Conservation (phyloP, 2,797 vertebrate species). For the Spinibarbus caldwelli region DNA sequence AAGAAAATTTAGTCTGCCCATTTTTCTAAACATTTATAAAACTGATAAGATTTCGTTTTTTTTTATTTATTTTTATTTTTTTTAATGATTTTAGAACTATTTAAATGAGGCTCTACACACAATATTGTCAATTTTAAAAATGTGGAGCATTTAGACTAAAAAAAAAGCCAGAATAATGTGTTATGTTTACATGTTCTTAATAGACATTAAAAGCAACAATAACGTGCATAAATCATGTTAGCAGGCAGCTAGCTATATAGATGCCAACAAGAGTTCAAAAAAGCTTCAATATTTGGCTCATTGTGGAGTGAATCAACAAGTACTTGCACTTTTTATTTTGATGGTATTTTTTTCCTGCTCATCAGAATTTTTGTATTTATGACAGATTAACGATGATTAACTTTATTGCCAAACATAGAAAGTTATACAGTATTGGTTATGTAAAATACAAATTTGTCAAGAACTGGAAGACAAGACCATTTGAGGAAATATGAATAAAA, state of each 20-base stretch:
- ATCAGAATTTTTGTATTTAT: constrained; percentile 22
- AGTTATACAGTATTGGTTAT: constrained; percentile 23
- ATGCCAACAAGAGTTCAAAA: background rate
- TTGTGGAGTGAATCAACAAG: background rate
- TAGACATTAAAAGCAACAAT: constrained; percentile 2
- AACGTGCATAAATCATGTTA: background rate
- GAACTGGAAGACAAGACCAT: constrained; percentile 5
- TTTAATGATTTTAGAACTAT: background rate
- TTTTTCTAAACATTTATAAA: background rate
- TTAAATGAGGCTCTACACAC: constrained; percentile 4
- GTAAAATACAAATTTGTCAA: constrained; percentile 2
- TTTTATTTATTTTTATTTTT: background rate
- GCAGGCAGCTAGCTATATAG: background rate
- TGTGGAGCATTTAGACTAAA: background rate
- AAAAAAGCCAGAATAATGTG: background rate
- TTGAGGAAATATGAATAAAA: constrained; percentile 36
- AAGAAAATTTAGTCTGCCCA: background rate
- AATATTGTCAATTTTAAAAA: background rate
- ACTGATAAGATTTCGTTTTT: background rate
- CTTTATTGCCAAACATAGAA: background rate
- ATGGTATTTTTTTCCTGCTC: background rate
- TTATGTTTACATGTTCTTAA: constrained; percentile 4
- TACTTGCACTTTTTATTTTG: constrained; percentile 23
- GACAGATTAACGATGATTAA: background rate
- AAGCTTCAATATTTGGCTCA: background rate